Base-by-base conservation (phyloP, 2,888 invertebrate genomes). In the Gastrophysa polygoni region DNA sequence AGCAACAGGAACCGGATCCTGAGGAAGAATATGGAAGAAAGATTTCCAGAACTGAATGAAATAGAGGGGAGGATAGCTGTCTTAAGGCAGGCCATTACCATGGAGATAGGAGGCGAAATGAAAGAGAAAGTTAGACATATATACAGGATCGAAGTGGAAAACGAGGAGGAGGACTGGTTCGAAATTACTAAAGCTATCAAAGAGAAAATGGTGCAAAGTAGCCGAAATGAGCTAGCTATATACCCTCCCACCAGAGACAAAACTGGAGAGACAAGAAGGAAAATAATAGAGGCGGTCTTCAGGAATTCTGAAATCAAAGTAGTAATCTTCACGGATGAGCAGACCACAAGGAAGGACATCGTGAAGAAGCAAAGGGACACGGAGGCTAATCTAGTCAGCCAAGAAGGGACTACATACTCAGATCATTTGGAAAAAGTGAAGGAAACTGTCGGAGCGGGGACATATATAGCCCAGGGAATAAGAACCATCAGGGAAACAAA, bases 121-220 rank as follows among this genome's bases (percentile, higher is more conserved):
- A 5, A 6, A 16, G 14, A 43, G 10, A 46, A 46, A 18, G 8
- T 46, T 8, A 46, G 46, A 14, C 46, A 46, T 4, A 20, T 46
- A 46, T 20, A 46, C 11, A 46, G 46, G 14, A 11, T 46, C 6
- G 46, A 46, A 46, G 7, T 10, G 14, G 46, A 20, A 46, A 32
- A 32, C 10, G 46, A 46, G 8, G 46, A 46, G 11, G 46, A 46
- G 11, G 54, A 54, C 14, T 54, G 54, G 54, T 54, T 38, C 18
- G 38, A 54, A 17, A 43, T 11, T 6, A 21, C 43, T 6, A 17
- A 8, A 14, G 16, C 18, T 11, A 17, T 54, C 5, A 38, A 21
- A 38, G 21, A 17, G 18, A 29, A 20, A 24, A 38, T 18, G 18
- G 43, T 46, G n/a, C 10, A 43, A 11, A 20, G n/a, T n/a, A 54